Percentiles rank a stretch among this genome's conserved stretches.
phyloP scores from a whole-genome alignment of 2,888 invertebrate genomes.

The Macrosiphum euphorbiae region DNA sequence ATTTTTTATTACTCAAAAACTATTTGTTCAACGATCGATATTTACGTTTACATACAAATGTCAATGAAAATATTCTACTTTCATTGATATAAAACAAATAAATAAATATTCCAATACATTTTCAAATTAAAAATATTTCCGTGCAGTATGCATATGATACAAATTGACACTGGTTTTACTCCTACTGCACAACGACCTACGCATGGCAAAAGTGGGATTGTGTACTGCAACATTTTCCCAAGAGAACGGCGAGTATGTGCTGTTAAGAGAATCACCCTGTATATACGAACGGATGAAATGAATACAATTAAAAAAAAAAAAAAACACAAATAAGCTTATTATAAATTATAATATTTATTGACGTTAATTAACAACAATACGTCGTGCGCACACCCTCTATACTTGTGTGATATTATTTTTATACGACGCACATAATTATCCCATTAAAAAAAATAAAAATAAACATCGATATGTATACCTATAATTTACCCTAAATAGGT shows the following conservation, averaged over 20 bases:
- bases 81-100: not conserved
- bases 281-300: not conserved
- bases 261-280: not conserved
- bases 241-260: not conserved
- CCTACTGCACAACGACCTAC: not conserved
- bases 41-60: not conserved
- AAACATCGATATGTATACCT: not conserved
- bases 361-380: conserved; percentile 8
- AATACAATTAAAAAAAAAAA: not conserved
- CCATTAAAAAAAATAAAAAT: not conserved
- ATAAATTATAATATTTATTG: not conserved
- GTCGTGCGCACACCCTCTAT: not conserved
- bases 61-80: not conserved
- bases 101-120: not conserved
- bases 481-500: not conserved
- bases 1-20: not conserved
- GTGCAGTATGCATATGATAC: not conserved
- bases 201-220: not conserved
- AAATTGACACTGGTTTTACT: not conserved
- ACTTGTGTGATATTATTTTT: not conserved
- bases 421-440: not conserved
- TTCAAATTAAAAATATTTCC: not conserved
- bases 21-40: not conserved
- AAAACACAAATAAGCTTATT: not conserved
- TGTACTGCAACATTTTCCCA: not conserved